phyloP scores from a whole-genome alignment of 2,888 invertebrate genomes.

The Eristalis tenax region DNA sequence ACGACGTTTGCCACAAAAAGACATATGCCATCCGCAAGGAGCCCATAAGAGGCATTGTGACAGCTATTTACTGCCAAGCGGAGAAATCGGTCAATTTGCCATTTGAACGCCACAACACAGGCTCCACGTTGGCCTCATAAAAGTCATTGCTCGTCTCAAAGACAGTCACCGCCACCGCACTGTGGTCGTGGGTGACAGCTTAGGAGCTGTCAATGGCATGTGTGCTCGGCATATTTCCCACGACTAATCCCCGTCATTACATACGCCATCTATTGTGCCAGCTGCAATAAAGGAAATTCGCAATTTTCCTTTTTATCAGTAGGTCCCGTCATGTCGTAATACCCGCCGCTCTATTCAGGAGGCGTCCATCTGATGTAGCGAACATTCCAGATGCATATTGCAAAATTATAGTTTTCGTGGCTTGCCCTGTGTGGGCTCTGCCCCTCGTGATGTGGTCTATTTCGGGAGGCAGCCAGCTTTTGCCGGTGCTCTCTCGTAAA shows the following conservation, averaged over 20 bases:
- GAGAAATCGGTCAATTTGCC: not conserved
- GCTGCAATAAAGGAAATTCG: slow-evolving; percentile 31
- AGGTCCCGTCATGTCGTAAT: not conserved
- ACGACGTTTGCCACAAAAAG: not conserved
- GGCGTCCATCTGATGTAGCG: not conserved
- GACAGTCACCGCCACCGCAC: not conserved
- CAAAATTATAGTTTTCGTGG: slow-evolving; percentile 4
- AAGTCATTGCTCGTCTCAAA: not conserved
- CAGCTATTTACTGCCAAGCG: not conserved
- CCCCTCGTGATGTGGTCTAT: not conserved
- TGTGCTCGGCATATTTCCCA: slow-evolving; percentile 21
- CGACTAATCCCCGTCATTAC: slow-evolving; percentile 24
- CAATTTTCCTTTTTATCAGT: slow-evolving; percentile 18
- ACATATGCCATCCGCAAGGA: not conserved
- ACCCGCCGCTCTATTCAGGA: not conserved
- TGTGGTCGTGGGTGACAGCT: slow-evolving; percentile 4
- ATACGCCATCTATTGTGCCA: slow-evolving; percentile 21
- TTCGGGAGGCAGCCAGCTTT: not conserved
- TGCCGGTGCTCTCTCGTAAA: not conserved
- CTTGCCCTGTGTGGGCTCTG: not conserved
- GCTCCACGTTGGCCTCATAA: not conserved
- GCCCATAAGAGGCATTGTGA: not conserved
- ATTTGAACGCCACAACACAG: not conserved
- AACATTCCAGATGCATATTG: slow-evolving; percentile 24
- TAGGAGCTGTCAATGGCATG: not conserved